A percentile compares a stretch with the other conserved stretches of the same genome.
Evolutionary conservation across 2,888 invertebrate genomes (phyloP).

Genomic region (Leptura quadrifasciata): DNA sequence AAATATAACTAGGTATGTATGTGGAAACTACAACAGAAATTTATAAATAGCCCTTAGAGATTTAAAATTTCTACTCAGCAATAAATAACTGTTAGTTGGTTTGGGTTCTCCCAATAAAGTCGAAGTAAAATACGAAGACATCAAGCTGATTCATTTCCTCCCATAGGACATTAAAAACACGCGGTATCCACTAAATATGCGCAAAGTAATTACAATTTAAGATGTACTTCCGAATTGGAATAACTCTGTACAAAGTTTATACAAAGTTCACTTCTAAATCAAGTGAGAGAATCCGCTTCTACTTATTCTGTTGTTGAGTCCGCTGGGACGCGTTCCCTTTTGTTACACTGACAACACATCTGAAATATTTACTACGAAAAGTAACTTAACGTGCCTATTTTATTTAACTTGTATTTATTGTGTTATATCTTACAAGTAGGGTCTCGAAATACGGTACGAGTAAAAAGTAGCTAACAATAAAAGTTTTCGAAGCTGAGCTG

Average conservation of each 20-base stretch:
- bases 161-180: constrained; percentile 71
- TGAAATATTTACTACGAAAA: constrained; percentile 57
- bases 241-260: constrained; percentile 66
- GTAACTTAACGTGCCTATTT: constrained; percentile 50
- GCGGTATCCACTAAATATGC: constrained; percentile 72
- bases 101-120: constrained; percentile 64
- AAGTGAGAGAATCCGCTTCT: constrained; percentile 61
- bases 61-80: constrained; percentile 54
- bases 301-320: constrained; percentile 60
- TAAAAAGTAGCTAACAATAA: background rate
- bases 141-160: constrained; percentile 68
- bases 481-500: background rate
- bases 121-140: constrained; percentile 70
- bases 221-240: constrained; percentile 66
- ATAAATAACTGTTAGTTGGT: constrained; percentile 52
- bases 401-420: constrained; percentile 48
- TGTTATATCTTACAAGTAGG: constrained; percentile 20
- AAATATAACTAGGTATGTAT: constrained; percentile 26
- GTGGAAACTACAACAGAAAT: constrained; percentile 33
- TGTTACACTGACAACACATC: constrained; percentile 61
- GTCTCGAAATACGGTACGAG: background rate
- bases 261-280: constrained; percentile 66
- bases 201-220: constrained; percentile 69
- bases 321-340: constrained; percentile 60
- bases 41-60: constrained; percentile 44